Base-by-base conservation (phyloP, 2,113 vertebrate species). In the Nannospalax galili region DNA sequence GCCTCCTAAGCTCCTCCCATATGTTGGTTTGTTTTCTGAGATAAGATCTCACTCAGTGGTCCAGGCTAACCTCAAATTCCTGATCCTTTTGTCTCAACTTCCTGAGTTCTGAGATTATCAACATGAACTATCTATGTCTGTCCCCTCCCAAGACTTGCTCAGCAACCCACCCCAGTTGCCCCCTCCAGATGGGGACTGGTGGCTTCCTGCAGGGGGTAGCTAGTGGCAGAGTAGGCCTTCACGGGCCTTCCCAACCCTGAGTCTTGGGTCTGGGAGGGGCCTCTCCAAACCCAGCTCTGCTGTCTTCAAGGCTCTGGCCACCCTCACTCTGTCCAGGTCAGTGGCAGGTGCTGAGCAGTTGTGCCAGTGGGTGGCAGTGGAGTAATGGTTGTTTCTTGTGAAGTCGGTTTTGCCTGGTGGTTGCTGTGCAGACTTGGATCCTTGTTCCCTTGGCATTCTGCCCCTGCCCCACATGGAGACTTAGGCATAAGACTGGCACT, bases 391-490 rank as follows among this genome's bases (percentile, higher is more conserved):
- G 75, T 8, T 69, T 35, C 56, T n/a, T 1, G 35, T 9, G 9
- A 14, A 42, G 56, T 32, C 1, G 45, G 77, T 42, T 5, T 35
- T 17, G 58, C 30, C 86, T 9, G n/a, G 48, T 10, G 1, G 20
- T 58, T 22, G 3, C 65, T 67, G 11, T 19, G 15, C 65, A 0
- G 0, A 3, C 87, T 19, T 0, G 0, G 45, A 58, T 12, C 37
- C 67, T 95, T 65, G 52, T 24, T 24, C 30, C n/a, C 28, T 72
- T n/a, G 79, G 45, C 3, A 17, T 35, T 69, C 17, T 1, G n/a
- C 1, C 35, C 65, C 32, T 12, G 6, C 20, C 67, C 35, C 28
- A 52, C 78, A 82, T 19, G 0, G 0, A n/a, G 42, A 35, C 84
- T 84, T 6, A 0, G 32, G 35, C 30, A 64, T 2, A 1, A 26